Evolutionary conservation across 2,113 vertebrate genomes (phyloP), one percentile per base, ranked within the genome.

Genomic region (Myotis lucifugus): DNA sequence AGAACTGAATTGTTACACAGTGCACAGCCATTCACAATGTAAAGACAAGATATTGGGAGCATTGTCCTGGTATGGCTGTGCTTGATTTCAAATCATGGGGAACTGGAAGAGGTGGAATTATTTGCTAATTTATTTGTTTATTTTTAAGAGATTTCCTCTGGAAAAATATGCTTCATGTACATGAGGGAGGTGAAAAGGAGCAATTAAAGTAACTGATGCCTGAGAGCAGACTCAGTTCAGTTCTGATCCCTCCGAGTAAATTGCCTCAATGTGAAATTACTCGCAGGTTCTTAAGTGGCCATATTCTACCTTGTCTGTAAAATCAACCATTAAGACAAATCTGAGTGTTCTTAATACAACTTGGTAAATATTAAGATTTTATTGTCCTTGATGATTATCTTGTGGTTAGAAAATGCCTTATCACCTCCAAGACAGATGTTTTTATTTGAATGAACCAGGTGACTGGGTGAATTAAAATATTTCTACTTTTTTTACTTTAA

Each of bases 191-290:
- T 92, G 8, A 94, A 92, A 92, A 91, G 46, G 12, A 46, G n/a
- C 37, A 37, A 89, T 37, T 59, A 27, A 93, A 77, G 40, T 94
- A 91, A 66, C 59, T 69, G 46, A 84, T 64, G 0, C 10, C 90
- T 95, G 34, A 86, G 14, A 93, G n/a, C 25, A 93, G 42, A 50
- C 8, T 94, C n/a, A 83, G 54, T 93, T 94, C 42, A 93, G 78
- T 89, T 92, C 78, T 84, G 88, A 85, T 87, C n/a, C 66, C 56
- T 95, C 79, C 59, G 29, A 86, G 46, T 66, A 93, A 95, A 96
- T 91, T 86, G 23, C 42, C n/a, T 91, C 42, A 61, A 54, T 7
- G 7, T 93, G 46, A 97, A 95, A 93, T 89, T 42, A 94, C 59
- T 93, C 64, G 88, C 59, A 83, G 66, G 34, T 73, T 91, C 66